Evolutionary conservation across 2,113 vertebrate species (phyloP).

Genomic region (Emydura subglobosa): DNA sequence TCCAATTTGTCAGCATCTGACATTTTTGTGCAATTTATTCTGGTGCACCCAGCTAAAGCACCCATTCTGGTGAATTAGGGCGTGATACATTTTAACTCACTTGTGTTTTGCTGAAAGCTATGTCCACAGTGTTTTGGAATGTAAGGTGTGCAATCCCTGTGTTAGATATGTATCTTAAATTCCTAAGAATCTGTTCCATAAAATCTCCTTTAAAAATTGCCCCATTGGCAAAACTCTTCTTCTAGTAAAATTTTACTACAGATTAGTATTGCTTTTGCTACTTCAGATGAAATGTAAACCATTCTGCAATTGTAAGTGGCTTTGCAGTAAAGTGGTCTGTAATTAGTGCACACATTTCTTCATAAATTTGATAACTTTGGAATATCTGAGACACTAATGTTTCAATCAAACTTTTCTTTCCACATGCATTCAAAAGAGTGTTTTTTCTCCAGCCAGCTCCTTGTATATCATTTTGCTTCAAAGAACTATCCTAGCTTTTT

Average conservation of each 20-base stretch:
- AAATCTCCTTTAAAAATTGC: not conserved
- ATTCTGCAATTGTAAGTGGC: not conserved
- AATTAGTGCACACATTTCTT: not conserved
- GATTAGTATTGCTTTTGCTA: not conserved
- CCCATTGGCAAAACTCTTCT: not conserved
- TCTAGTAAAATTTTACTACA: not conserved
- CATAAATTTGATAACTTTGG: not conserved
- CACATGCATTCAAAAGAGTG: rapidly evolving
- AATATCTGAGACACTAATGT: not conserved
- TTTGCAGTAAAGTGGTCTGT: not conserved
- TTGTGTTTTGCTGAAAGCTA: not conserved
- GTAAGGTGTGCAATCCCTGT: rapidly evolving
- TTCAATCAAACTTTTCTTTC: conserved; percentile 12
- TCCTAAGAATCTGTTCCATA: not conserved
- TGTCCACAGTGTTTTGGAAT: not conserved
- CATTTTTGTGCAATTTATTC: not conserved
- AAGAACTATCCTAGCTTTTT: not conserved
- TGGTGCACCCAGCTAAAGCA: not conserved
- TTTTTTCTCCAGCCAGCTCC: not conserved
- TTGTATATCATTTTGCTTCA: conserved; percentile 12
- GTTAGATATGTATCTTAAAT: not conserved
- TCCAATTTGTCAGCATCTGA: not conserved
- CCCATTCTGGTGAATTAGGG: not conserved
- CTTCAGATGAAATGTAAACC: not conserved
- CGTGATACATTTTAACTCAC: rapidly evolving